Evolutionary conservation across 2,797 vertebrate genomes (phyloP), one percentile per base, ranked within the genome.

Genomic region (Hypotaenidia okinawae): DNA sequence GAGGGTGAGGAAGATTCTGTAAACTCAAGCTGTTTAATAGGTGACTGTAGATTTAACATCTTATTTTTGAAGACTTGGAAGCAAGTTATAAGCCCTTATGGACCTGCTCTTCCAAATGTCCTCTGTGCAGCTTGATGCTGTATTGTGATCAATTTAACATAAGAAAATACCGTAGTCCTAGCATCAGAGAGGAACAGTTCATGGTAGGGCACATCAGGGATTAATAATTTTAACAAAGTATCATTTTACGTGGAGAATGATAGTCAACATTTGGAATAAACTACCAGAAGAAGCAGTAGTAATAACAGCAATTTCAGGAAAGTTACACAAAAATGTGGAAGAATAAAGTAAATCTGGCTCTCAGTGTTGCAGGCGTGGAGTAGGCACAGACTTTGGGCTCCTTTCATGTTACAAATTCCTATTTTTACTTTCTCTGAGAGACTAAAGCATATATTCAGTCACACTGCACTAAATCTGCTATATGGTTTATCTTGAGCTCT

Each of bases 391-490:
- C 86, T 94, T 93, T 81, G 68, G 86, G 87, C 81, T 96, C 84
- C 90, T 96, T 92, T 95, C 86, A 89, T 94, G 91, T 89, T 95
- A 89, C 61, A 95, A 89, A 92, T 94, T 96, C 95, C 61, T 89
- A 61, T 17, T 35, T 35, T 91, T 89, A 14, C 83, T 69, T 86
- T 94, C 70, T 91, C 63, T 61, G 57, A 90, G 63, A 94, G 83
- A 82, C 95, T 64, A 94, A 91, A 85, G 62, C 88, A 87, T 95
- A 87, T 83, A 92, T 90, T 95, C 90, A 93, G 74, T 97, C 94
- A 96, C 94, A 92, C 95, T 95, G 89, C 86, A 96, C 72, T 96
- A 96, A 97, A 96, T 97, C 96, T 95, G 64, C 94, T 95, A 1
- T 66, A 52, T 94, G 74, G 94, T 94, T 96, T 97, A 97, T 97